phyloP scores from a whole-genome alignment of 2,113 vertebrate species.

The Haliaeetus leucogaster region DNA sequence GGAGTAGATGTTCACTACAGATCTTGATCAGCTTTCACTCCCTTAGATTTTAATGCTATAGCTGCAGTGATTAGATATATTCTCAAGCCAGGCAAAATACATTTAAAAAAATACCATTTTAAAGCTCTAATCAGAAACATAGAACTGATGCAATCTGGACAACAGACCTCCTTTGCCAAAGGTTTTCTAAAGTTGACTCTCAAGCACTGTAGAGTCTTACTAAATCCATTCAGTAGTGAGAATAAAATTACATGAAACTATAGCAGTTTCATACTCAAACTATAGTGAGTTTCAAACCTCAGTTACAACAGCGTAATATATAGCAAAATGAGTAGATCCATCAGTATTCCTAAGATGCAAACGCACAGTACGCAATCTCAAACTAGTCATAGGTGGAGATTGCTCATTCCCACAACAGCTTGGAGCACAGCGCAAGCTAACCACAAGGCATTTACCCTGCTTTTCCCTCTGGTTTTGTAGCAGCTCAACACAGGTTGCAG shows the following conservation, averaged over 20 bases:
- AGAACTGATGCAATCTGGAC: neutral
- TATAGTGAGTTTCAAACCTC: neutral
- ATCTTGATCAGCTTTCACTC: neutral
- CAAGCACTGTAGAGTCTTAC: neutral
- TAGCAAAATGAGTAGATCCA: neutral
- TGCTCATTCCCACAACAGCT: neutral
- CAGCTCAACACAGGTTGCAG: neutral
- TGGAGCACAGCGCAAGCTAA: neutral
- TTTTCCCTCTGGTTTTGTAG: neutral
- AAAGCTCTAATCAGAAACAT: neutral
- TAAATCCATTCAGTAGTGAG: neutral
- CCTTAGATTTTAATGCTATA: neutral
- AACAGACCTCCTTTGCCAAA: neutral
- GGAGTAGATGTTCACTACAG: neutral
- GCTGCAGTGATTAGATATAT: neutral
- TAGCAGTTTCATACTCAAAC: neutral
- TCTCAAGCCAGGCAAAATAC: neutral
- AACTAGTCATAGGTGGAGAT: neutral
- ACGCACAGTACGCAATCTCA: neutral
- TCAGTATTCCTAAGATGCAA: neutral
- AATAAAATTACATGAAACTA: neutral
- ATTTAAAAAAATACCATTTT: neutral
- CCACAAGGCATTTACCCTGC: neutral
- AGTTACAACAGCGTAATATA: neutral
- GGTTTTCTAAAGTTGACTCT: neutral